phyloP scores from a whole-genome alignment of 2,113 vertebrate species.

The Mus spicilegus region DNA sequence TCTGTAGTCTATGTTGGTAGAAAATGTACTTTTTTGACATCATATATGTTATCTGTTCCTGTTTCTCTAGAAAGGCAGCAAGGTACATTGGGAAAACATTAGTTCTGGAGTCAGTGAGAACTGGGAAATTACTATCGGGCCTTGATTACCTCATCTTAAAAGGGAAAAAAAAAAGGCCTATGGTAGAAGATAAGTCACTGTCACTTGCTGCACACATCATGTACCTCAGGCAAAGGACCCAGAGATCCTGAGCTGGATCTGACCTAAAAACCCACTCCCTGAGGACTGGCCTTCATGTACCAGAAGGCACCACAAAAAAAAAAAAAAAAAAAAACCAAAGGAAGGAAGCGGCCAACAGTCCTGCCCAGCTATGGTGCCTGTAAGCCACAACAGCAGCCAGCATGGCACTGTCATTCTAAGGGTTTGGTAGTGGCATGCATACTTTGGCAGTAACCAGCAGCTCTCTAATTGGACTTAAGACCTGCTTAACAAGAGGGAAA shows the following conservation, averaged over 20 bases:
- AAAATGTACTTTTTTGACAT: not conserved
- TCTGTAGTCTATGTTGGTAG: not conserved
- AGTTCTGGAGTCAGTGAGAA: not conserved
- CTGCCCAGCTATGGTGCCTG: not conserved
- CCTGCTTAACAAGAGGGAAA: not conserved
- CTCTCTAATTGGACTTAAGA: not conserved
- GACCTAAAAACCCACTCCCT: not conserved
- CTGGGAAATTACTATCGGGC: not conserved
- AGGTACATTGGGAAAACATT: not conserved
- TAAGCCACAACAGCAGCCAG: not conserved
- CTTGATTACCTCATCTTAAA: constrained; percentile 27
- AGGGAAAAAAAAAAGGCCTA: not conserved
- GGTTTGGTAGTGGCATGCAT: not conserved
- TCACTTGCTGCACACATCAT: not conserved
- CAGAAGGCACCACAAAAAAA: not conserved
- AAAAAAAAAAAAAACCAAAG: not conserved
- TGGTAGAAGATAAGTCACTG: not conserved
- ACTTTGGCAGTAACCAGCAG: not conserved
- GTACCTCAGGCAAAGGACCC: not conserved
- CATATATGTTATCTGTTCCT: not conserved
- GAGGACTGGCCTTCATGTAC: not conserved
- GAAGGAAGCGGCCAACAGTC: not conserved
- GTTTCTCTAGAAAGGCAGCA: constrained; percentile 40
- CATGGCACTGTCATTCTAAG: not conserved
- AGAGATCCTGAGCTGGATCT: not conserved